Evolutionary conservation across 2,113 vertebrate genomes (phyloP), one percentile per base, ranked within the genome.

Genomic region (Odontesthes bonariensis): DNA sequence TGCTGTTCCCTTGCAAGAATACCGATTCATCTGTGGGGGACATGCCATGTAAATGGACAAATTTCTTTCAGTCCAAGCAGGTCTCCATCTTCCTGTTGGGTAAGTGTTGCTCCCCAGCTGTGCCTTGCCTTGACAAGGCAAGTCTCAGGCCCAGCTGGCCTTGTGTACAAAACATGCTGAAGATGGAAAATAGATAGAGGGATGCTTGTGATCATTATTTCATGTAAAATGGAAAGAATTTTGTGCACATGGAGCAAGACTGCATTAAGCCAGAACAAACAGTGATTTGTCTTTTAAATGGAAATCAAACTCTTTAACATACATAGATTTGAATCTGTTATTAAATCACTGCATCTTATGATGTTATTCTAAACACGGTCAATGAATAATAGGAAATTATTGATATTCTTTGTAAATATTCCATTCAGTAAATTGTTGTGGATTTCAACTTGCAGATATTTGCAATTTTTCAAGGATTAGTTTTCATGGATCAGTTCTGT

Each of bases 41-140:
- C 8, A 47, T 46, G 69, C 66, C 69, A 17, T 56, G 73, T 73
- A 76, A 87, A 84, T 77, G 64, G 58, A 53, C 49, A 55, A 51
- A 67, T 75, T 78, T 87, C 46, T 77, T 76, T 78, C 53, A 33
- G 27, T 75, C 35, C 40, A 31, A 67, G n/a, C 64, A 64, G 22
- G 75, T 80, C 58, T 86, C 78, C 77, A 71, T 84, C 69, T 77
- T 64, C 35, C 62, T 79, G 75, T 82, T 79, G 62, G 70, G 55
- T 60, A 69, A 56, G 42, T 68, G 59, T 52, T 66, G 59, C 75
- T 75, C 55, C 40, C 69, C 72, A 75, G 75, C 64, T 72, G 81
- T 68, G 56, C 6, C 32, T 54, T 58, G 52, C 42, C 68, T 75
- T 3, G 16, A 71, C 31, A 53, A 49, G 33, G 68, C 27, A 27